Conservation (phyloP, 2,888 invertebrate genomes). For the Agrilus mali region DNA sequence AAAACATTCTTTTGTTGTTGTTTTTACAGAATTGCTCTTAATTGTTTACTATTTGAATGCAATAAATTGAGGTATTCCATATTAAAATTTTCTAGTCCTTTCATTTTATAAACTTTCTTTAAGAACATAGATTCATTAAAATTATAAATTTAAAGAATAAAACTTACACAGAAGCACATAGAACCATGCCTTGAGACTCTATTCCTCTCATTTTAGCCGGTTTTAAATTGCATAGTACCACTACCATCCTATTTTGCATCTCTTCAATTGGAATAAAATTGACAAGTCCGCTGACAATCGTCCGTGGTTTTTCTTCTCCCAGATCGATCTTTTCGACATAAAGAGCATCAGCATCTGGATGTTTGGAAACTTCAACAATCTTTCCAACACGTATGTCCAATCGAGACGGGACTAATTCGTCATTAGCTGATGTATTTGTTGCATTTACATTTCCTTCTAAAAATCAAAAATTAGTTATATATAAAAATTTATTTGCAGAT, state of each 20-base stretch:
- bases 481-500: background rate
- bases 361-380: conserved; percentile 68
- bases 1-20: no score
- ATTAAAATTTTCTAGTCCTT: no score
- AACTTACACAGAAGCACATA: conserved; percentile 71
- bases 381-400: conserved; percentile 82
- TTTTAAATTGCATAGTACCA: conserved; percentile 92
- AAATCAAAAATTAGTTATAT: conserved; percentile 8
- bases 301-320: conserved; percentile 60
- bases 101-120: conserved; percentile 3
- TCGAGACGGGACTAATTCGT: conserved; percentile 56
- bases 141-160: background rate
- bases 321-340: conserved; percentile 89
- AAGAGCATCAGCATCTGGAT: conserved; percentile 85
- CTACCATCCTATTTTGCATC: conserved; percentile 79
- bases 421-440: conserved; percentile 34
- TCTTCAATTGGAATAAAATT: conserved; percentile 82
- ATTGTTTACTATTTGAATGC: no score
- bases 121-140: background rate
- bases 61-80: no score
- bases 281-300: conserved; percentile 80
- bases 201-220: conserved; percentile 92
- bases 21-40: no score
- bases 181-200: conserved; percentile 84
- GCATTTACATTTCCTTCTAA: conserved; percentile 19